Conservation (phyloP, 2,888 invertebrate genomes). For the Heliconius cydno region DNA sequence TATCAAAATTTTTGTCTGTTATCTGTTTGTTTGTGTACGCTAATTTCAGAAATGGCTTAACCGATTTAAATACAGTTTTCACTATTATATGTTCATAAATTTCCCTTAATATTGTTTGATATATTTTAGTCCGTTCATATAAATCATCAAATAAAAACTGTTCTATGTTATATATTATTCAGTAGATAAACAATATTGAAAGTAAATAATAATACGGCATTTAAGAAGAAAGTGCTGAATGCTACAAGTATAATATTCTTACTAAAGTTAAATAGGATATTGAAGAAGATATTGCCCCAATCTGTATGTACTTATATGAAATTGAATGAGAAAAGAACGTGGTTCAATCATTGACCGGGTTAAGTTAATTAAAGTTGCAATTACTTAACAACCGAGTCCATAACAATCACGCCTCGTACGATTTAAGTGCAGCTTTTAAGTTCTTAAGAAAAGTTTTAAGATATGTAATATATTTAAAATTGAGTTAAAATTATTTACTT, state of each 20-base stretch:
- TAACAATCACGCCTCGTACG: conserved; percentile 29
- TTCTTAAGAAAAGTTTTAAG: neutral
- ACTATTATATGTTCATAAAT: too few relatives aligned
- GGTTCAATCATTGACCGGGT: conserved; percentile 45
- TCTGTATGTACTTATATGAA: neutral
- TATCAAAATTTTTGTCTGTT: too few relatives aligned
- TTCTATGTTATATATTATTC: too few relatives aligned
- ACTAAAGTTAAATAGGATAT: neutral
- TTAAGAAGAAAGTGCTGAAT: too few relatives aligned
- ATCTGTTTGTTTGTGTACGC: too few relatives aligned
- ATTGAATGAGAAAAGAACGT: conserved; percentile 37
- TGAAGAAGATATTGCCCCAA: neutral
- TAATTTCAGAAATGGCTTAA: too few relatives aligned
- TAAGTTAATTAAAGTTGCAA: conserved; percentile 44
- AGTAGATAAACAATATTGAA: neutral
- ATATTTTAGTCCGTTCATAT: too few relatives aligned
- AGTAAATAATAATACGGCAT: neutral
- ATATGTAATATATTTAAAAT: neutral
- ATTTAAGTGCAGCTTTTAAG: conserved; percentile 14
- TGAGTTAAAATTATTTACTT: neutral
- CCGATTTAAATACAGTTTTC: too few relatives aligned
- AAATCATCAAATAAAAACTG: too few relatives aligned
- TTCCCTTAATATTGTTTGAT: too few relatives aligned
- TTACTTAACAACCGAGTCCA: conserved; percentile 42
- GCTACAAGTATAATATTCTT: neutral